Evolutionary conservation across 2,888 invertebrate species (phyloP).

Genomic region (Cryptosula pallasiana): DNA sequence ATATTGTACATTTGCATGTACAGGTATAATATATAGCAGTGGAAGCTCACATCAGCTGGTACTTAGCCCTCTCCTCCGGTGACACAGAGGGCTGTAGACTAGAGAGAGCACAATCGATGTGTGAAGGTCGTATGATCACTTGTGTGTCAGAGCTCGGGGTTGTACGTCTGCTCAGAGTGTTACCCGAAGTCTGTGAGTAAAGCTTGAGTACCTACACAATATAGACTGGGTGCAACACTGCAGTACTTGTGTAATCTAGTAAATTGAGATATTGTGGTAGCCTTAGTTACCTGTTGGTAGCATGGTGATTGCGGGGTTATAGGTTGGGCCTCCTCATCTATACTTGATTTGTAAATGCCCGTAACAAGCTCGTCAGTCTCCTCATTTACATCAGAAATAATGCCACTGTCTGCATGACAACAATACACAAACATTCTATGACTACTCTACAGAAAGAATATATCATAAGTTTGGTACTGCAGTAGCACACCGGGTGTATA

Average conservation of each 20-base stretch:
- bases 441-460: no score
- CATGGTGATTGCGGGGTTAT: neutral
- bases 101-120: conserved; percentile 64
- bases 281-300: neutral
- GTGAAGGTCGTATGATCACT: conserved; percentile 57
- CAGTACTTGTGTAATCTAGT: no score
- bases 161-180: conserved; percentile 11
- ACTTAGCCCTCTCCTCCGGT: conserved; percentile 65
- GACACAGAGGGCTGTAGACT: conserved; percentile 75
- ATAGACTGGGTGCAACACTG: no score
- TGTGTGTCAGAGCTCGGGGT: conserved; percentile 24
- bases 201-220: neutral
- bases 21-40: neutral
- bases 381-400: neutral
- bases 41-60: conserved; percentile 67
- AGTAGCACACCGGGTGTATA: no score
- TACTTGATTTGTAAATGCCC: neutral
- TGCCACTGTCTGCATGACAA: neutral
- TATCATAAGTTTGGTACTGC: no score
- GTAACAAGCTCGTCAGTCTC: neutral
- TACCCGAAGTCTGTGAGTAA: neutral
- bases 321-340: neutral
- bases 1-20: no score
- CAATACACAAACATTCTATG: neutral
- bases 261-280: no score